A percentile compares a stretch with the other conserved stretches of the same genome.
These are phyloP conservation scores for Australoheros facetus DNA, from an alignment of 2,797 vertebrate genomes.

Conservation along the genomic window DNA sequence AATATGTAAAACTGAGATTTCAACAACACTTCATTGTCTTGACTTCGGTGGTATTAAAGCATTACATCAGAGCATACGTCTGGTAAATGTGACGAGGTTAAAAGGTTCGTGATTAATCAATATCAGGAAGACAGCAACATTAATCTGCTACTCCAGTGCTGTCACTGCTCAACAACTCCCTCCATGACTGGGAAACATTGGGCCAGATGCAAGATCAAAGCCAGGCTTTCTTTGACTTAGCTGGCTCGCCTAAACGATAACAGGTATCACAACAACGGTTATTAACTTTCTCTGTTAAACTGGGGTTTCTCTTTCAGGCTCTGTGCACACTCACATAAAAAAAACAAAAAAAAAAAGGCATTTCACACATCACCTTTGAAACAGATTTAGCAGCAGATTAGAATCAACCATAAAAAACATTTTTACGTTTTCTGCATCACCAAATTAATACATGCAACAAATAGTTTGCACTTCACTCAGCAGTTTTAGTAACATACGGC, in stretches of 20 bases:
- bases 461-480: too few species aligned
- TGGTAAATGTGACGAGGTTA: constrained; percentile 22
- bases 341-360: neutral
- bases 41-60: constrained; percentile 7
- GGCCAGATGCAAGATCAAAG: neutral
- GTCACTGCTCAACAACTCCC: neutral
- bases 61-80: neutral
- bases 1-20: neutral
- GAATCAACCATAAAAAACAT: too few species aligned
- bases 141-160: constrained; percentile 4
- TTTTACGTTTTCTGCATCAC: too few species aligned
- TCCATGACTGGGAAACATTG: neutral
- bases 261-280: neutral
- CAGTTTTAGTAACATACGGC: too few species aligned
- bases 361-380: neutral
- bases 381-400: too few species aligned
- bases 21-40: neutral
- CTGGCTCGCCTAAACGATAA: neutral
- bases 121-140: constrained; percentile 7
- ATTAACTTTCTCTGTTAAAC: neutral
- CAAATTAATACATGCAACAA: too few species aligned
- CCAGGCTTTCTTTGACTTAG: neutral
- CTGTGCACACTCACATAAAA: rapidly evolving
- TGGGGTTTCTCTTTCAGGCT: neutral
- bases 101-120: constrained; percentile 32